Evolutionary conservation across 2,888 invertebrate species (phyloP).

Genomic region (Rhingia rostrata): DNA sequence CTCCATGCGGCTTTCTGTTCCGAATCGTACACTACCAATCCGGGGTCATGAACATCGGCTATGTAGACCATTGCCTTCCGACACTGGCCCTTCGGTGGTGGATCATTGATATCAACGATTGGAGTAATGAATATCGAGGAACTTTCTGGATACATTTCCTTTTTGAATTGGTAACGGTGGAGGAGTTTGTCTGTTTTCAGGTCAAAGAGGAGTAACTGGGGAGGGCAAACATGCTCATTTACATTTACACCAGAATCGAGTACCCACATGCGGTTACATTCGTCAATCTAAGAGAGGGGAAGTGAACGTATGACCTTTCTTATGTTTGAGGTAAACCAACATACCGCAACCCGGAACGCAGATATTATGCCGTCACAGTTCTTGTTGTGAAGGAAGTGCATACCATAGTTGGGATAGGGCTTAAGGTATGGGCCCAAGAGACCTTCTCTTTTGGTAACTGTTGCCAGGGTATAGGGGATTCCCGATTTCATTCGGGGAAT

Average conservation of each 20-base stretch:
- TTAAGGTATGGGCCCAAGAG: conserved; percentile 84
- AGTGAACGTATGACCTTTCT: neutral
- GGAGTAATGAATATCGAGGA: conserved; percentile 80
- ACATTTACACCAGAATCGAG: conserved; percentile 86
- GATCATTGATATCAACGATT: conserved; percentile 84
- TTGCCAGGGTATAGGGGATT: conserved; percentile 88
- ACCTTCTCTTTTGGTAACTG: conserved; percentile 82
- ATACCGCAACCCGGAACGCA: conserved; percentile 89
- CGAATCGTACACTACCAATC: conserved; percentile 86
- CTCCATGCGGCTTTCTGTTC: conserved; percentile 84
- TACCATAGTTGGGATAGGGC: conserved; percentile 87
- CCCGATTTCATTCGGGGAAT: conserved; percentile 89
- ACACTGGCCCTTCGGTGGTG: conserved; percentile 83
- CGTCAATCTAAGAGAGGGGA: conserved; percentile 84
- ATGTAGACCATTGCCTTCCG: conserved; percentile 85
- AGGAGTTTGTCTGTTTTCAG: conserved; percentile 85
- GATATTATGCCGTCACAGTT: conserved; percentile 88
- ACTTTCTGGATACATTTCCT: conserved; percentile 75
- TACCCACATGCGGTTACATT: conserved; percentile 87
- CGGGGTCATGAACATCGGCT: conserved; percentile 85
- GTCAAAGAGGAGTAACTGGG: conserved; percentile 90
- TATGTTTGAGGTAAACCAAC: conserved; percentile 76
- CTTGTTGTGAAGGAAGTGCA: conserved; percentile 85
- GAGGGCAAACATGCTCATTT: conserved; percentile 85
- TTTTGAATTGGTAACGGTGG: conserved; percentile 79